Evolutionary conservation across 2,888 invertebrate species (phyloP).

Genomic region (Elegia similella): DNA sequence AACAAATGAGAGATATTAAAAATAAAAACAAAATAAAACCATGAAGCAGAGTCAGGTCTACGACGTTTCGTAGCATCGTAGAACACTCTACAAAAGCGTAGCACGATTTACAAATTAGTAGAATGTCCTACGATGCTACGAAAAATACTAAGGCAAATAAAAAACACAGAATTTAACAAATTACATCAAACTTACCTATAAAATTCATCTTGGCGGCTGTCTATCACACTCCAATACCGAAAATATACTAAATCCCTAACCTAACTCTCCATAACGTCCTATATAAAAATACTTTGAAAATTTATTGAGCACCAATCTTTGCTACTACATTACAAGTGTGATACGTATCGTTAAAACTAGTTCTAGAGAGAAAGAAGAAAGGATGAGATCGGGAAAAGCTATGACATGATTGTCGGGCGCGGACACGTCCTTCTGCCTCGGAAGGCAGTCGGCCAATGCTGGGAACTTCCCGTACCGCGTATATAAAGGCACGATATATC

Average conservation of each 20-base stretch:
- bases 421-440: constrained; percentile 49
- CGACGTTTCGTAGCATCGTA: constrained; percentile 17
- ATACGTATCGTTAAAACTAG: constrained; percentile 67
- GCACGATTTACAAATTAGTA: constrained; percentile 14
- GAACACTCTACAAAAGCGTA: constrained; percentile 5
- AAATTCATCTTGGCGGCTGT: constrained; percentile 65
- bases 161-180: constrained; percentile 1
- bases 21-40: not conserved
- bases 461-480: constrained; percentile 33
- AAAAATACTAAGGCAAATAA: constrained; percentile 12
- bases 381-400: constrained; percentile 43
- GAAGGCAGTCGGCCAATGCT: constrained; percentile 64
- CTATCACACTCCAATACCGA: constrained; percentile 47
- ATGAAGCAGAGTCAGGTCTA: not conserved
- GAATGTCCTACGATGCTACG: constrained; percentile 13
- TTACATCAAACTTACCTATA: constrained; percentile 60
- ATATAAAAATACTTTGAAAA: constrained; percentile 65
- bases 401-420: constrained; percentile 54
- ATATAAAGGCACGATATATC: constrained; percentile 49
- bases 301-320: constrained; percentile 75
- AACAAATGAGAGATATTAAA: not conserved
- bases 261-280: constrained; percentile 60
- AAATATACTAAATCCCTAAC: constrained; percentile 43
- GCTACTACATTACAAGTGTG: constrained; percentile 61
- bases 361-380: constrained; percentile 52